A percentile compares a stretch with the other conserved stretches of the same genome.
Conservation (phyloP, 2,113 vertebrate genomes). For the Copsychus sechellarum region DNA sequence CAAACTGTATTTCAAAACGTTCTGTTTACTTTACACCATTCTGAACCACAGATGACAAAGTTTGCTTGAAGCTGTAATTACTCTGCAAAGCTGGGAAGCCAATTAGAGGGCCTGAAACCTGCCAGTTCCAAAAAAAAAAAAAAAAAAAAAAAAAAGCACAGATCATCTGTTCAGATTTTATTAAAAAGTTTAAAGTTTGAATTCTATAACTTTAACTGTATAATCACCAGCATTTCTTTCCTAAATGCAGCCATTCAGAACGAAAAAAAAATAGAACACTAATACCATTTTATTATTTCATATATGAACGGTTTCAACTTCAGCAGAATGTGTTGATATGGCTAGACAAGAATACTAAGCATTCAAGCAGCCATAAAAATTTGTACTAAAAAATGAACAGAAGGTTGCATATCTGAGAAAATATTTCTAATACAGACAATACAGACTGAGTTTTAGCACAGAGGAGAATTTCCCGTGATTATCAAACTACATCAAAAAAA, state of each 20-base stretch:
- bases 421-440: constrained; percentile 49
- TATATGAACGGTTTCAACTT: neutral
- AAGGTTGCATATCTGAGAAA: constrained; percentile 44
- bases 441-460: neutral
- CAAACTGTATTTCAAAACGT: constrained; percentile 74
- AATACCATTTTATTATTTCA: neutral
- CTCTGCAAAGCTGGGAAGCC: constrained; percentile 75
- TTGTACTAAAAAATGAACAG: constrained; percentile 35
- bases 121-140: constrained; percentile 66
- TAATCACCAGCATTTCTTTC: constrained; percentile 45
- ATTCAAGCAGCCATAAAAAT: constrained; percentile 38
- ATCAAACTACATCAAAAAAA: neutral
- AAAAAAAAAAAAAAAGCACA: constrained; percentile 33
- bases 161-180: constrained; percentile 76
- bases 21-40: constrained; percentile 80
- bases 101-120: constrained; percentile 77
- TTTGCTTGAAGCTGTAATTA: constrained; percentile 78
- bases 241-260: neutral
- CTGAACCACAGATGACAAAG: constrained; percentile 79
- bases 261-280: neutral
- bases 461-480: neutral
- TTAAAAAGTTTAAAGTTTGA: constrained; percentile 73
- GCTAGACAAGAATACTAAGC: constrained; percentile 45
- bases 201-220: constrained; percentile 66
- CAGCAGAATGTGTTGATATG: constrained; percentile 7